Conservation (phyloP, 2,888 invertebrate species). For the Pristionchus exspectatus region DNA sequence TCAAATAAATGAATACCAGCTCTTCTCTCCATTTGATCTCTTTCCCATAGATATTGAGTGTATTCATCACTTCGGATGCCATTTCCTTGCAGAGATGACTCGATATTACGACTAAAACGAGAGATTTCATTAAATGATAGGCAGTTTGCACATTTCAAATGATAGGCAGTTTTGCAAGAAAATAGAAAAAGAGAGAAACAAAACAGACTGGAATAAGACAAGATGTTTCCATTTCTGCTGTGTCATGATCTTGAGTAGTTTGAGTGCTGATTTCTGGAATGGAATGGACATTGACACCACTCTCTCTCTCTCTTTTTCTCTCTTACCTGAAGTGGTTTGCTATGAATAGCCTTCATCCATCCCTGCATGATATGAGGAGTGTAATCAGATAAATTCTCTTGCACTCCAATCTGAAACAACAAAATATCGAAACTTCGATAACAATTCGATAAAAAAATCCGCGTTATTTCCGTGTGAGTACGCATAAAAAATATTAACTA, state of each 20-base stretch:
- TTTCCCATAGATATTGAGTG: not conserved
- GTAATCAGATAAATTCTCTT: slow-evolving; percentile 88
- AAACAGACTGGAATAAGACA: slow-evolving; percentile 87
- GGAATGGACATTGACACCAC: not conserved
- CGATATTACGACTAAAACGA: slow-evolving; percentile 9
- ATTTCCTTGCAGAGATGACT: not conserved
- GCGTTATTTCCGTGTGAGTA: no score
- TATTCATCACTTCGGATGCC: not conserved
- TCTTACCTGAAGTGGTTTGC: slow-evolving; percentile 61
- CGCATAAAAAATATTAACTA: no score
- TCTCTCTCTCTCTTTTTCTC: not conserved
- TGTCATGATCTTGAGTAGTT: slow-evolving; percentile 83
- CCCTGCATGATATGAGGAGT: slow-evolving; percentile 89
- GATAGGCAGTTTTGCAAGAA: no score
- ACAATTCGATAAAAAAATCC: no score
- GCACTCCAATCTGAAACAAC: slow-evolving; percentile 84
- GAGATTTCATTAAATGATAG: not conserved
- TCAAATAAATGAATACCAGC: not conserved
- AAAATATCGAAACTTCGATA: slow-evolving; percentile 81
- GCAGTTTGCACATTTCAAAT: no score
- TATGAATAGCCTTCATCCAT: slow-evolving; percentile 78
- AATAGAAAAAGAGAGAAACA: not conserved
- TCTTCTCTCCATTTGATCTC: not conserved
- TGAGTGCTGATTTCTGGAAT: not conserved
- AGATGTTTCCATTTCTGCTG: slow-evolving; percentile 92